Evolutionary conservation across 2,888 invertebrate genomes (phyloP), one percentile per base, ranked within the genome.

Genomic region (Zaprionus obscuricornis): DNA sequence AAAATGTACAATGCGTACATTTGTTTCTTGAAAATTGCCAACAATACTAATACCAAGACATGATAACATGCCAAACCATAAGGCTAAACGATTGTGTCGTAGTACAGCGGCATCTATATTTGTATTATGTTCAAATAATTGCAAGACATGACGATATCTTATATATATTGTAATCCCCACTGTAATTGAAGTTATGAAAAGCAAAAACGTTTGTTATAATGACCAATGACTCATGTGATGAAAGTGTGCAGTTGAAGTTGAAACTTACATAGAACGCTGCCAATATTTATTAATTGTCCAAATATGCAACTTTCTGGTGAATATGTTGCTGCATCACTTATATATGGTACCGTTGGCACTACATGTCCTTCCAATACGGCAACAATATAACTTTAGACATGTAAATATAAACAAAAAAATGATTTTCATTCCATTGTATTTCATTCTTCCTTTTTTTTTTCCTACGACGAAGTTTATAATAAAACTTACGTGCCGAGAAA

Each of bases 281-380:
- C 93, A 42, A 94, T 91, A 85, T 95, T 95, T 22, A 96, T 91
- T 29, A 94, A 90, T 87, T 95, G 94, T 0, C 94, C 94, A 89
- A 96, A 96, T 58, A 95, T 92, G 88, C 95, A 95, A 88, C 94
- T 95, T 87, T 95, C 95, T 2, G 96, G 95, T 0, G 94, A 91
- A 74, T 92, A 92, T 0, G 95, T 92, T 1, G 95, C 95, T 5
- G 94, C 93, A 86, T 94, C 94, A 66, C 95, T 95, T 64, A 95
- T 95, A 81, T 95, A 95, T 0, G 95, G 95, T 70, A 95, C 93
- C 34, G 93, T 91, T 31, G 93, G 92, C 22, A 92, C 92, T 27
- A 94, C 94, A 89, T 95, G 94, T 31, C 92, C 92, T 72, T 92
- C 90, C 24, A 91, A 74, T 0, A 94, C 93, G 1, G 95, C 93